Conservation (phyloP, 2,113 vertebrate species). For the Aptenodytes forsteri region DNA sequence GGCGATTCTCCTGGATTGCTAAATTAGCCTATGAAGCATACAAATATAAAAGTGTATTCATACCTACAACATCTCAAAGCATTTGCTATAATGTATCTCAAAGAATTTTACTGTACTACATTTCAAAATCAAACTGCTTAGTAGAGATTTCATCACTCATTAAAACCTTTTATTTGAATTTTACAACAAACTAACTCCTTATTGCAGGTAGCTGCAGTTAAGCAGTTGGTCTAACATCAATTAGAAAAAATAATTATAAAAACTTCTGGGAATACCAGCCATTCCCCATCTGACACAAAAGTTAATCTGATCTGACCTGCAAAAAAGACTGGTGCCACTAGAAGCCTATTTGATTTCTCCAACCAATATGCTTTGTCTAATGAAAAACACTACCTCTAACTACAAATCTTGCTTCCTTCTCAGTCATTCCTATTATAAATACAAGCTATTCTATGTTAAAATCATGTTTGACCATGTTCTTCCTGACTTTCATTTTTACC, state of each 20-base stretch:
- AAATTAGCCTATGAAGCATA: constrained; percentile 79
- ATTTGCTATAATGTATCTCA: not conserved
- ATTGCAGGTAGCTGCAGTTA: not conserved
- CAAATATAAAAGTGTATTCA: not conserved
- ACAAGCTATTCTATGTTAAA: not conserved
- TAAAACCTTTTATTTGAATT: not conserved
- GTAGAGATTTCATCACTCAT: not conserved
- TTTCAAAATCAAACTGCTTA: not conserved
- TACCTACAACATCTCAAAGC: not conserved
- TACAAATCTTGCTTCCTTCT: not conserved
- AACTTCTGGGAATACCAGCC: not conserved
- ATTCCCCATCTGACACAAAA: not conserved
- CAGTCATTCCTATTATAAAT: not conserved
- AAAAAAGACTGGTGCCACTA: not conserved
- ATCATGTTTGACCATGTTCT: not conserved
- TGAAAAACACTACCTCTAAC: not conserved
- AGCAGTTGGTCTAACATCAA: not conserved
- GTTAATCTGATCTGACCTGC: not conserved
- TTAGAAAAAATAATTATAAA: not conserved
- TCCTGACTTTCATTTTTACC: not conserved
- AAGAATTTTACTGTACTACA: not conserved
- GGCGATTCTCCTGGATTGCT: constrained; percentile 82
- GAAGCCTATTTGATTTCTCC: not conserved
- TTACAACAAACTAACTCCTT: not conserved
- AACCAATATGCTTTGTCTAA: not conserved